Evolutionary conservation across 2,113 vertebrate genomes (phyloP).

Genomic region (Pseudorhombus dupliciocellatus): DNA sequence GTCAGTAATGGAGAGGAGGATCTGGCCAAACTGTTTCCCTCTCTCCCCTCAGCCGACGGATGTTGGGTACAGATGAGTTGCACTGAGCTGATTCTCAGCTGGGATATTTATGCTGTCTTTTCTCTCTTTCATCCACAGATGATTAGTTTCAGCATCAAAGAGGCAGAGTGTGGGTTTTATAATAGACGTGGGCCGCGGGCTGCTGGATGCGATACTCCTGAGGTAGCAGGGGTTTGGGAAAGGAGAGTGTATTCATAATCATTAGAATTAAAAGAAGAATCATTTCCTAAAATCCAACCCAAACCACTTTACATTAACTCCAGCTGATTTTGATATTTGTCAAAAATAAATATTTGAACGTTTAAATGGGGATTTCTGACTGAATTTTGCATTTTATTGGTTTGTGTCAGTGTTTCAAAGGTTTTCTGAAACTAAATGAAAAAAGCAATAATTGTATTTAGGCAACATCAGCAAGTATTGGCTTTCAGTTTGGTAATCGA

Average conservation of each 20-base stretch:
- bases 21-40: background rate
- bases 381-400: background rate
- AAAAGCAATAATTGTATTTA: background rate
- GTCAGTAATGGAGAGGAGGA: constrained; percentile 8
- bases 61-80: constrained; percentile 8
- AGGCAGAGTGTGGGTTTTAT: background rate
- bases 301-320: background rate
- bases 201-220: background rate
- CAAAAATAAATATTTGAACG: background rate
- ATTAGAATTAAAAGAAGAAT: constrained; percentile 2
- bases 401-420: background rate
- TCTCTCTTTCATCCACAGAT: constrained; percentile 12
- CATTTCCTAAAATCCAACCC: background rate
- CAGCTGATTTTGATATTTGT: background rate
- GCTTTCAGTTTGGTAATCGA: background rate
- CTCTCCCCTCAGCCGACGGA: constrained; percentile 1
- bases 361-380: background rate
- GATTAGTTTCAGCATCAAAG: constrained; percentile 23
- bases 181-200: constrained; percentile 4
- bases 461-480: background rate
- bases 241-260: background rate
- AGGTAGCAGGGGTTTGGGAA: background rate
- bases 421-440: background rate
- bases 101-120: constrained; percentile 31
- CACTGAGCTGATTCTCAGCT: constrained; percentile 6